Percentiles rank a stretch among this genome's conserved stretches.
Conservation (phyloP, 2,888 invertebrate genomes). For the Plebejus melissa region DNA sequence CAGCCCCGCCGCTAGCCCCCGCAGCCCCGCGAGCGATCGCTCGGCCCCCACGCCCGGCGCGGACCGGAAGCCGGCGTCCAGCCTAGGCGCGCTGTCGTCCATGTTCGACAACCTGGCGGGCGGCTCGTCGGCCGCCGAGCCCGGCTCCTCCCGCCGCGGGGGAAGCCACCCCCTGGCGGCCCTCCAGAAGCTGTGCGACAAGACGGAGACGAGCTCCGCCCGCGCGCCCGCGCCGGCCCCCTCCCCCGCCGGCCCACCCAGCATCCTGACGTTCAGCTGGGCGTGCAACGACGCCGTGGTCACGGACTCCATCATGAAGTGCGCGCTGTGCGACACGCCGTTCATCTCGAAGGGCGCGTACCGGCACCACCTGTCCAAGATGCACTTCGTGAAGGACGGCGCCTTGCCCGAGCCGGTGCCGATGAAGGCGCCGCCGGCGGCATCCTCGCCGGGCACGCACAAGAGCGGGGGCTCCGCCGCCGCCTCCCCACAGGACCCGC, state of each 20-base stretch:
- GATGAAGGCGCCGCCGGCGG: constrained; percentile 75
- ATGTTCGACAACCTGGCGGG: constrained; percentile 93
- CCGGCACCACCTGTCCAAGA: constrained; percentile 96
- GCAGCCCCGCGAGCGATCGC: constrained; percentile 88
- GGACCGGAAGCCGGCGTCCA: constrained; percentile 81
- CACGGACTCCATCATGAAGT: constrained; percentile 94
- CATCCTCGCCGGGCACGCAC: constrained; percentile 66
- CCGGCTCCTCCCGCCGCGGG: constrained; percentile 81
- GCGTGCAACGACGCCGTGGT: constrained; percentile 95
- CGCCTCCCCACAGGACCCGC: constrained; percentile 76
- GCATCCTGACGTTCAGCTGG: constrained; percentile 95
- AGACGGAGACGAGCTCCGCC: constrained; percentile 89
- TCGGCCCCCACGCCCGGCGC: constrained; percentile 86
- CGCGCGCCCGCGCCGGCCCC: constrained; percentile 73
- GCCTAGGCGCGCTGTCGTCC: constrained; percentile 90
- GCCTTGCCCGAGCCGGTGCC: constrained; percentile 87
- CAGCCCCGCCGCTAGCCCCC: constrained; percentile 80
- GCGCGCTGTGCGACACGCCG: constrained; percentile 96
- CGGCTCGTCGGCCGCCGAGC: constrained; percentile 62
- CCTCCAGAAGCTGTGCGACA: constrained; percentile 96
- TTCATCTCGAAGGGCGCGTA: constrained; percentile 98
- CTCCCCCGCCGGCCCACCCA: constrained; percentile 85
- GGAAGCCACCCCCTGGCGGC: constrained; percentile 96
- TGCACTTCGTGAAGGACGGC: constrained; percentile 97
- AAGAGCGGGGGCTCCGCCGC: constrained; percentile 65